Conservation (phyloP, 2,113 vertebrate species). For the Hippocampus mohnikei region DNA sequence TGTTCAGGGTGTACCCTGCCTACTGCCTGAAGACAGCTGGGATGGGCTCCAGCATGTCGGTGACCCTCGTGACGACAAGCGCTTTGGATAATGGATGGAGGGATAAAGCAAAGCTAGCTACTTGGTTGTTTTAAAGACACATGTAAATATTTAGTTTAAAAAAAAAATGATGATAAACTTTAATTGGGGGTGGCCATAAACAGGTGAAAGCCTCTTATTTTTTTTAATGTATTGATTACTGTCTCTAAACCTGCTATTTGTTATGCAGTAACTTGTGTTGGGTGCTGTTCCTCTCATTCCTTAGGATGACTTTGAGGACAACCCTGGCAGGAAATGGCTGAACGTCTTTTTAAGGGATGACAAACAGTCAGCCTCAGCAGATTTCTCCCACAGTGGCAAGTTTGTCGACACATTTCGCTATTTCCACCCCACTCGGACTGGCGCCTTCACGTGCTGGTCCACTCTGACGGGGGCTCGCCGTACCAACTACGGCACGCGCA, state of each 20-base stretch:
- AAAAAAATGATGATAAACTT: no score
- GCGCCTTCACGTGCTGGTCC: conserved; percentile 87
- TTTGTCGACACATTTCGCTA: conserved; percentile 82
- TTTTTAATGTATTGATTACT: not conserved
- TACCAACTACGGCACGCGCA: conserved; percentile 85
- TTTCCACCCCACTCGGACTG: conserved; percentile 78
- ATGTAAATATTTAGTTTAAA: no score
- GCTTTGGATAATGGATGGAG: no score
- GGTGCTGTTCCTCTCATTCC: conserved; percentile 19
- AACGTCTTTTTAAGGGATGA: conserved; percentile 57
- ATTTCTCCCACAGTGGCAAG: conserved; percentile 35
- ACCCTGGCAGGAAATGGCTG: conserved; percentile 82
- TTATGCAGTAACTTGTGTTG: not conserved
- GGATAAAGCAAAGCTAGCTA: no score
- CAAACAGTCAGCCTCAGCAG: conserved; percentile 13
- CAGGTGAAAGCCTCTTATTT: no score
- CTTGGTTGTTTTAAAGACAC: no score
- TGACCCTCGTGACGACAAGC: no score
- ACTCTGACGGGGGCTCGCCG: conserved; percentile 78
- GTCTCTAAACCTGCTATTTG: not conserved
- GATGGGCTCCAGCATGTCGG: no score
- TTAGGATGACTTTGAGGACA: conserved; percentile 77
- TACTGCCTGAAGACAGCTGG: no score
- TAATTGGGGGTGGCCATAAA: no score
- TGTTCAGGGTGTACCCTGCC: no score